A percentile compares a stretch with the other conserved stretches of the same genome.
These are phyloP conservation scores for Seriola quinqueradiata DNA, from an alignment of 2,113 vertebrate species.

Conservation along the genomic window DNA sequence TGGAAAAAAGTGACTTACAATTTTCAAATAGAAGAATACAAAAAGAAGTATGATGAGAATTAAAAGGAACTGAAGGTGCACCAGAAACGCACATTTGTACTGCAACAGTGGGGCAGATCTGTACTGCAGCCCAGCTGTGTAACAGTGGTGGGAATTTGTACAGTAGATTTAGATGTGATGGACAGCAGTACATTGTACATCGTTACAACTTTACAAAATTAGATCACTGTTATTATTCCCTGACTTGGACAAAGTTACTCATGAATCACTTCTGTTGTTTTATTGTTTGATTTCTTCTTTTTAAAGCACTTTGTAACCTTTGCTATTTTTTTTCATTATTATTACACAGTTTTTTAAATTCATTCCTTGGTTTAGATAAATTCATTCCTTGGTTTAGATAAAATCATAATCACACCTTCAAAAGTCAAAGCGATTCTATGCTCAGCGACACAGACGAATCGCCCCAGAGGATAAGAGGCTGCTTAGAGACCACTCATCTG, in stretches of 20 bases:
- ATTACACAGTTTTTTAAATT: not conserved
- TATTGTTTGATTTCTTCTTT: not conserved
- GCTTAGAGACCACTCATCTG: slow-evolving; percentile 53
- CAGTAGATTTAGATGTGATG: too few relatives aligned
- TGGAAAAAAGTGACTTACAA: not conserved
- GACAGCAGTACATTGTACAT: too few relatives aligned
- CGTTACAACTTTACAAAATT: too few relatives aligned
- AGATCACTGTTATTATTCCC: too few relatives aligned
- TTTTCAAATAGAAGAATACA: not conserved
- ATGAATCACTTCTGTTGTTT: not conserved
- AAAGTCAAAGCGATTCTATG: not conserved
- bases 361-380: not conserved
- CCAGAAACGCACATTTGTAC: not conserved
- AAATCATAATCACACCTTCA: slow-evolving; percentile 3
- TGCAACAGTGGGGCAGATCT: not conserved
- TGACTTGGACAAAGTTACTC: too few relatives aligned
- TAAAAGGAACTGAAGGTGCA: not conserved
- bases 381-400: not conserved
- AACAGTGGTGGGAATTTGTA: too few relatives aligned
- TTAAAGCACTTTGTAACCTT: not conserved
- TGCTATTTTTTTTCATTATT: not conserved
- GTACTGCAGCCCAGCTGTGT: not conserved
- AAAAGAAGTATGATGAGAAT: not conserved
- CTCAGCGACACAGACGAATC: slow-evolving; percentile 11
- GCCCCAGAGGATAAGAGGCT: slow-evolving; percentile 47